Base-by-base conservation (phyloP, 2,113 vertebrate species). In the Mustelus asterias region DNA sequence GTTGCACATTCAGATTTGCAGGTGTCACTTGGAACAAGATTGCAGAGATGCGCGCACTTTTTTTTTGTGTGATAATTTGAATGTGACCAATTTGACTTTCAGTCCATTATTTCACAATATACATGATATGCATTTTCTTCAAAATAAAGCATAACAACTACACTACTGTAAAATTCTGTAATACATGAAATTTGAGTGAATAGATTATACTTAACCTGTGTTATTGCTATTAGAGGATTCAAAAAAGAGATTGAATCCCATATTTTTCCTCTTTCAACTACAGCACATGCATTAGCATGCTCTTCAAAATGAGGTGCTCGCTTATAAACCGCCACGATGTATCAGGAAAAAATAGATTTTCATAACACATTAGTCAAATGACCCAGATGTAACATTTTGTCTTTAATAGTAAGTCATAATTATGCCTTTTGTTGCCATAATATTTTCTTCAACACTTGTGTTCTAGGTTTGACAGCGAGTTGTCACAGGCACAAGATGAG, bases 401-500 rank as follows among this genome's bases (percentile, higher is more conserved):
- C 16, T 22, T 18, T 7, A 2, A 67, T 33, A 24, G 18, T 16
- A 93, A 65, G 33, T 41, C n/a, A 65, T 16, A 93, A 93, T 67
- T 65, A 1, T 65, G 16, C 1, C 14, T 95, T 95, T 72, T 95
- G 69, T 72, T 70, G 37, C 26, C 29, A 58, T 95, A 72, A 72
- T 72, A 0, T 29, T 48, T 13, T 72, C 14, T 54, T 95, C 18
- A 44, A 72, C 24, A 54, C 72, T 72, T 26, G 29, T 96, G 96
- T 67, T 37, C 1, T 97, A 99, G 99, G 97, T 99, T 99, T 78
- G 99, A 99, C 97, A 97, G 98, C 0, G 99, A 99, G 97, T 98
- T 99, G 96, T 98, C 98, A 0, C 98, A 98, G 89, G 98, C 98
- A 0, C 98, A 99, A 0, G 99, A 99, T 95, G 99, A 99, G 96